Conservation (phyloP, 2,888 invertebrate species). For the Hybos culiciformis region DNA sequence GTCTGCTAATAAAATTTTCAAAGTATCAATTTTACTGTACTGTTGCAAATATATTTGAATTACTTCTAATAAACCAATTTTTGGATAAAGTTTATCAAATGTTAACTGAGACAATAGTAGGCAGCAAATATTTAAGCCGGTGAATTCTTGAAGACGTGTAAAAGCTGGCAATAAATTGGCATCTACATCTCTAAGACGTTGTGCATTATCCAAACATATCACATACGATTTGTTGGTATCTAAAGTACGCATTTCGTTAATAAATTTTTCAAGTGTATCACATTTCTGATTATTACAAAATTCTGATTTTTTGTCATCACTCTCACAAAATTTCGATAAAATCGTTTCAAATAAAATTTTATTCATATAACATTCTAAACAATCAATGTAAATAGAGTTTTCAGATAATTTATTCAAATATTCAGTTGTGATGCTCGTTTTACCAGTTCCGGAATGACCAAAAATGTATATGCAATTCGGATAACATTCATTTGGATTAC, state of each 20-base stretch:
- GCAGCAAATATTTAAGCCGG: conserved; percentile 55
- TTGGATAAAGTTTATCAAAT: conserved; percentile 65
- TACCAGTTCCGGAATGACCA: conserved; percentile 76
- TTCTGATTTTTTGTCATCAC: conserved; percentile 30
- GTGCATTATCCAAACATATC: conserved; percentile 68
- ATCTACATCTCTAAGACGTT: conserved; percentile 62
- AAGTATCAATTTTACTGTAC: conserved; percentile 58
- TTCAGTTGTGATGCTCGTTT: conserved; percentile 52
- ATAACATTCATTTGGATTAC: conserved; percentile 44
- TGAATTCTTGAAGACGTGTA: conserved; percentile 58
- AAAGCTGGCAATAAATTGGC: conserved; percentile 58
- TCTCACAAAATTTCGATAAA: conserved; percentile 42
- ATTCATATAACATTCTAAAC: conserved; percentile 66
- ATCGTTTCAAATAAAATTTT: conserved; percentile 66
- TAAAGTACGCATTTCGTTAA: conserved; percentile 35
- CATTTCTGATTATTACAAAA: conserved; percentile 39
- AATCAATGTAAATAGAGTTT: conserved; percentile 54
- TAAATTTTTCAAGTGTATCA: conserved; percentile 55
- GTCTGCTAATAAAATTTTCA: conserved; percentile 38
- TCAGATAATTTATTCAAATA: conserved; percentile 41
- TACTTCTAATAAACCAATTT: conserved; percentile 55
- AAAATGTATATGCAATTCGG: conserved; percentile 60
- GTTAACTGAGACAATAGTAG: conserved; percentile 64
- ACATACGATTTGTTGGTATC: conserved; percentile 39
- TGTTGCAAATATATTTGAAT: conserved; percentile 64